Conservation (phyloP, 2,113 vertebrate genomes). For the Mus spicilegus region DNA sequence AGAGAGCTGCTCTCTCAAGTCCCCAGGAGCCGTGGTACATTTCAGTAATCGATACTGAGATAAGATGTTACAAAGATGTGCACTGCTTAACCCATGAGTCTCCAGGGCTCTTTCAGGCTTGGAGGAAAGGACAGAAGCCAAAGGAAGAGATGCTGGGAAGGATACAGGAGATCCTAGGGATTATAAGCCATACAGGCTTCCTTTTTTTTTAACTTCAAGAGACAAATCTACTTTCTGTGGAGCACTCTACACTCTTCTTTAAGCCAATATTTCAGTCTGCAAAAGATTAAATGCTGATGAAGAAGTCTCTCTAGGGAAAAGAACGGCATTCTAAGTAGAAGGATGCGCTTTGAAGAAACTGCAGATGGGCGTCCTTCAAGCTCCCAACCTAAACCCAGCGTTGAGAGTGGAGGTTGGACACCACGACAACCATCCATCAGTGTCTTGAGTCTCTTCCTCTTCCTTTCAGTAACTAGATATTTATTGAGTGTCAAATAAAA, state of each 20-base stretch:
- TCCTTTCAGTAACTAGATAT: slow-evolving; percentile 56
- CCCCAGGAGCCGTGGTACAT: slow-evolving; percentile 42
- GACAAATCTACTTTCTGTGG: slow-evolving; percentile 44
- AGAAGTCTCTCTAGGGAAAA: slow-evolving; percentile 80
- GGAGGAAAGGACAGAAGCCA: slow-evolving; percentile 61
- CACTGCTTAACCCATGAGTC: slow-evolving; percentile 31
- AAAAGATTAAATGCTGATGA: slow-evolving; percentile 69
- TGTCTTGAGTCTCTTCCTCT: not conserved
- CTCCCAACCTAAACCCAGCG: slow-evolving; percentile 17
- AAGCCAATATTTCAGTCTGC: slow-evolving; percentile 18
- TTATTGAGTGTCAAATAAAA: slow-evolving; percentile 67
- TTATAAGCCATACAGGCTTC: slow-evolving; percentile 83
- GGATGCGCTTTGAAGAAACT: slow-evolving; percentile 79
- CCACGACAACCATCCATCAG: not conserved
- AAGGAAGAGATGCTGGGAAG: slow-evolving; percentile 48
- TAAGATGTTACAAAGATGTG: slow-evolving; percentile 68
- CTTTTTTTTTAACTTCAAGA: slow-evolving; percentile 50
- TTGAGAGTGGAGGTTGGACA: slow-evolving; percentile 23
- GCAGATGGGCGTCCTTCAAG: slow-evolving; percentile 49
- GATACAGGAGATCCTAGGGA: slow-evolving; percentile 68
- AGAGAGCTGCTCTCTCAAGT: slow-evolving; percentile 79
- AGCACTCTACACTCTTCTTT: not conserved
- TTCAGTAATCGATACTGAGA: slow-evolving; percentile 69
- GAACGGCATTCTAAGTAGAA: slow-evolving; percentile 68
- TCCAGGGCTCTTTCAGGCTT: slow-evolving; percentile 60